Percentiles rank a stretch among this genome's conserved stretches.
Conservation (phyloP, 2,888 invertebrate species). For the Hecatera dysodea region DNA sequence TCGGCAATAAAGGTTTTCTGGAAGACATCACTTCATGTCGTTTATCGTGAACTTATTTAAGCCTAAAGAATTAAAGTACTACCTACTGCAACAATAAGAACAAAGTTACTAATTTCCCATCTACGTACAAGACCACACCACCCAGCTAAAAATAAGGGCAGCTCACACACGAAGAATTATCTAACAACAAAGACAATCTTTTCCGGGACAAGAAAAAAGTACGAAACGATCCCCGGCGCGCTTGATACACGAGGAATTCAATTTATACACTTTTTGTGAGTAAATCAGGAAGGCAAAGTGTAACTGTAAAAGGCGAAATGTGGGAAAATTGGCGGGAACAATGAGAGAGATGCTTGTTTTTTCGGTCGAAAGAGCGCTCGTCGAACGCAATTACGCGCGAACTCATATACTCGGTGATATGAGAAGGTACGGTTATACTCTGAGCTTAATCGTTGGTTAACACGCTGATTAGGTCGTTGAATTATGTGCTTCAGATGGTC, state of each 20-base stretch:
- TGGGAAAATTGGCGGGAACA: constrained; percentile 87
- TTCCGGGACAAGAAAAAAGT: constrained; percentile 77
- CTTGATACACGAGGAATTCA: constrained; percentile 82
- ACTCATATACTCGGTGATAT: constrained; percentile 80
- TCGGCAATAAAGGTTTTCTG: background rate
- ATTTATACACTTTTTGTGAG: constrained; percentile 87
- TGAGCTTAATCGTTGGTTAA: constrained; percentile 60
- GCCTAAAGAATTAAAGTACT: background rate
- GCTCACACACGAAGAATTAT: constrained; percentile 72
- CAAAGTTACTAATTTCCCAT: background rate
- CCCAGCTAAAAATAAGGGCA: constrained; percentile 58
- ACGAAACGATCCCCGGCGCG: constrained; percentile 71
- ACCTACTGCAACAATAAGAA: background rate
- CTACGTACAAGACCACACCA: background rate
- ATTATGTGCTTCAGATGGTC: background rate
- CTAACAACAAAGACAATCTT: constrained; percentile 75
- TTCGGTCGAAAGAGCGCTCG: constrained; percentile 88
- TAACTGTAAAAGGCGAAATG: constrained; percentile 89
- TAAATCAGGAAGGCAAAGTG: constrained; percentile 86
- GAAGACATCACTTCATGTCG: background rate
- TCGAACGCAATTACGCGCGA: constrained; percentile 87
- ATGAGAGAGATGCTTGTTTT: constrained; percentile 87
- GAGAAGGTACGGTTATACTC: constrained; percentile 69
- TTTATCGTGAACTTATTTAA: background rate
- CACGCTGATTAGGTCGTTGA: background rate